These are phyloP conservation scores for Daphoenositta chrysoptera DNA, from an alignment of 2,113 vertebrate species.

Conservation along the genomic window DNA sequence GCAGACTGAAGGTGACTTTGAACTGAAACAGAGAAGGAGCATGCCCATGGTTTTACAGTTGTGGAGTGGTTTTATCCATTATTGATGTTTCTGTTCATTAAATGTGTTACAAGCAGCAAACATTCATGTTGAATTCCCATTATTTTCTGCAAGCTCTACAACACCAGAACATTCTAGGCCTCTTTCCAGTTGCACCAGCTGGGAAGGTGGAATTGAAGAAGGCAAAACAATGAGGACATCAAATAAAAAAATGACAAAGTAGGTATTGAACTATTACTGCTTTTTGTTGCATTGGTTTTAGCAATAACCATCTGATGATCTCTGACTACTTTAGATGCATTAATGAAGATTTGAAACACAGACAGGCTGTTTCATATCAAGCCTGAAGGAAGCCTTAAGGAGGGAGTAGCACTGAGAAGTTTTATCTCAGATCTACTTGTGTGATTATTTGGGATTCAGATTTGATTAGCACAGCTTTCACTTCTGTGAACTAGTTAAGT, in stretches of 20 bases:
- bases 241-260: slow-evolving; percentile 83
- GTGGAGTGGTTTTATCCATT: not conserved
- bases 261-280: not conserved
- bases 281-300: not conserved
- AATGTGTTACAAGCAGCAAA: not conserved
- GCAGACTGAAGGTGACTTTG: not conserved
- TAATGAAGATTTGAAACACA: not conserved
- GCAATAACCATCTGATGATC: not conserved
- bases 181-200: slow-evolving; percentile 71
- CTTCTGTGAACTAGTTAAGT: not conserved
- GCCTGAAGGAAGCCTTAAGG: not conserved
- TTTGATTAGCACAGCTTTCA: not conserved
- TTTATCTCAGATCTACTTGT: not conserved
- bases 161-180: slow-evolving; percentile 76
- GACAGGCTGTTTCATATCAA: not conserved
- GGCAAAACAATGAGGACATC: slow-evolving; percentile 75
- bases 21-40: not conserved
- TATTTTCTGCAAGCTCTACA: slow-evolving; percentile 75
- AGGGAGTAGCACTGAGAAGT: not conserved
- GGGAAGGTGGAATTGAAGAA: slow-evolving; percentile 84
- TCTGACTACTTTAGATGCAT: not conserved
- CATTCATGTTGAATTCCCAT: not conserved
- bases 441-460: not conserved
- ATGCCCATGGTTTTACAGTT: not conserved
- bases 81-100: not conserved